Percentiles rank a stretch among this genome's conserved stretches.
Evolutionary conservation across 2,797 vertebrate species (phyloP).

Genomic region (Pachyuromys duprasi): DNA sequence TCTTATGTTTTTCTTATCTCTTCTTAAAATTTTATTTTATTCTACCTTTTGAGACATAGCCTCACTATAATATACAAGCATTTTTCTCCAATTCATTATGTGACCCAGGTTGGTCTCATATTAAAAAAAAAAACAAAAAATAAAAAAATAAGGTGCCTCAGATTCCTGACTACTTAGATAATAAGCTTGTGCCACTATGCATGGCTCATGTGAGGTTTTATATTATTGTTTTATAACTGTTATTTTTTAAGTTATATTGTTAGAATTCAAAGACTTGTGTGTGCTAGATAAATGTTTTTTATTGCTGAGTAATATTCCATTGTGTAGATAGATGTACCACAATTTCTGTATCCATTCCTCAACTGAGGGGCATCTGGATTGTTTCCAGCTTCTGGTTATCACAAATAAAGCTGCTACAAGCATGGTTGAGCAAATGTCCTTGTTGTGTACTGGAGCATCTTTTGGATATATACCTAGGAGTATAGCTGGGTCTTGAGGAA

Average conservation of each 20-base stretch:
- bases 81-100: neutral
- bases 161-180: neutral
- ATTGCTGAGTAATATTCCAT: too few species aligned
- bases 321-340: too few species aligned
- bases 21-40: neutral
- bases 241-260: neutral
- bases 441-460: too few species aligned
- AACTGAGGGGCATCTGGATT: too few species aligned
- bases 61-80: neutral
- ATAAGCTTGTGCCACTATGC: neutral
- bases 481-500: too few species aligned
- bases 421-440: too few species aligned
- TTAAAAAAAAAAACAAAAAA: neutral
- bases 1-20: too few species aligned
- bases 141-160: neutral
- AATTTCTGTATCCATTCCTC: too few species aligned
- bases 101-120: neutral
- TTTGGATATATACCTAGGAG: too few species aligned
- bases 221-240: neutral
- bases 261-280: neutral
- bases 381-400: too few species aligned
- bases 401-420: too few species aligned
- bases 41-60: neutral
- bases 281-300: neutral
- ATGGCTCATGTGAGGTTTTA: neutral